These are phyloP conservation scores for Venturia canescens DNA, from an alignment of 1,140 invertebrate genomes.

Conservation along the genomic window DNA sequence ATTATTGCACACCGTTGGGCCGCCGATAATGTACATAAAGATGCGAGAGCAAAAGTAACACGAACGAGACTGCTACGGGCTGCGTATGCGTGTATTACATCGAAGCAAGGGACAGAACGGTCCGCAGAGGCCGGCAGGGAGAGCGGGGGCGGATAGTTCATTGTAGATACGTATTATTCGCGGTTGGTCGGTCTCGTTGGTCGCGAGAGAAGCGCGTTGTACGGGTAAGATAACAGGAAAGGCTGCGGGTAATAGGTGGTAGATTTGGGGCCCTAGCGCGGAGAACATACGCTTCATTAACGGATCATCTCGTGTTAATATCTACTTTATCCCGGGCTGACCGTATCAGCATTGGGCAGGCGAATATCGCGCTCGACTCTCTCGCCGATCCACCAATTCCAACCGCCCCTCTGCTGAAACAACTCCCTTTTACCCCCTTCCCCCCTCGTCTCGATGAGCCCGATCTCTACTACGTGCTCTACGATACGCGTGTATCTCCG, in stretches of 20 bases:
- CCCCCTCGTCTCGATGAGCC: too few species aligned
- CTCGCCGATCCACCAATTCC: conserved; percentile 27
- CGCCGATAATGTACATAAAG: neutral
- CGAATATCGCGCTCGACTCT: conserved; percentile 53
- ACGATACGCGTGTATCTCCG: conserved; percentile 59
- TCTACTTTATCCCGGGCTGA: conserved; percentile 76
- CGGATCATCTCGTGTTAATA: conserved; percentile 79
- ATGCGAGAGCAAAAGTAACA: neutral
- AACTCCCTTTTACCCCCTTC: neutral
- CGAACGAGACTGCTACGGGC: conserved; percentile 6
- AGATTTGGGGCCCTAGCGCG: conserved; percentile 59
- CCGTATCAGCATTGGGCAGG: conserved; percentile 72
- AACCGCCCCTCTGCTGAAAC: neutral
- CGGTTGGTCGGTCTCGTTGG: conserved; percentile 61
- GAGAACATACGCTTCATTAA: conserved; percentile 78
- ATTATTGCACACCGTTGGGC: neutral
- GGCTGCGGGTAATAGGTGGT: conserved; percentile 75
- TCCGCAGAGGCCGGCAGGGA: conserved; percentile 10
- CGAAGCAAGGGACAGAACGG: conserved; percentile 45
- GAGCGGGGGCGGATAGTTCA: conserved; percentile 48
- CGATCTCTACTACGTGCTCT: conserved; percentile 40
- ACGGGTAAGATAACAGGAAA: conserved; percentile 78
- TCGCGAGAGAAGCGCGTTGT: conserved; percentile 69
- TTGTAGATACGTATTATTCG: conserved; percentile 72
- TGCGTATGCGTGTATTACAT: conserved; percentile 21